phyloP scores from a whole-genome alignment of 2,888 invertebrate genomes.

The Pandemis corylana region DNA sequence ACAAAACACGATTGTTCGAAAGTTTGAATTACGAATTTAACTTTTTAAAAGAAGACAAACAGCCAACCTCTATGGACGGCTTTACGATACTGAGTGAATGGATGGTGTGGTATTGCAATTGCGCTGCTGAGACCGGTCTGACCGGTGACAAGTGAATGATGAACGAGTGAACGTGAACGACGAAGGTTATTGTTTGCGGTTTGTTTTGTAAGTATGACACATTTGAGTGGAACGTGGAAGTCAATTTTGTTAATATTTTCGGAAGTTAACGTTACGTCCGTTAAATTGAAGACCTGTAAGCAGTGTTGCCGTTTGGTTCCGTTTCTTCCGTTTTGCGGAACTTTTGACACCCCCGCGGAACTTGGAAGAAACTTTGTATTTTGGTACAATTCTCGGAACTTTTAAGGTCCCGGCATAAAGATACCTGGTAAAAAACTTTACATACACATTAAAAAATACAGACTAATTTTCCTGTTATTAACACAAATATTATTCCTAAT shows the following conservation, averaged over 20 bases:
- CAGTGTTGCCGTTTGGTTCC: no score
- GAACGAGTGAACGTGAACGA: slow-evolving; percentile 18
- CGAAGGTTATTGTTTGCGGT: slow-evolving; percentile 22
- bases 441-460: no score
- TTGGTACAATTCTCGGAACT: no score
- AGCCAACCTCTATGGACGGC: slow-evolving; percentile 2
- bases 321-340: no score
- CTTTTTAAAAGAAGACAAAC: background rate
- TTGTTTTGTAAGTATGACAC: slow-evolving; percentile 27
- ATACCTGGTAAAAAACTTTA: no score
- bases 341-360: no score
- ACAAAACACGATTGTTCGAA: slow-evolving; percentile 12
- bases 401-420: no score
- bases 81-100: slow-evolving; percentile 35
- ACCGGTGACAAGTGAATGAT: slow-evolving; percentile 35
- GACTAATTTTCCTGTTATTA: no score
- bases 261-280: background rate
- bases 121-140: slow-evolving; percentile 11
- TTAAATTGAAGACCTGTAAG: no score
- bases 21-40: slow-evolving; percentile 23
- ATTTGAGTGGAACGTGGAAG: slow-evolving; percentile 25
- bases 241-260: background rate
- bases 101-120: background rate
- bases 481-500: no score
- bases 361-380: no score